phyloP scores from a whole-genome alignment of 1,140 invertebrate genomes.

The Pachypeltis micranthus region DNA sequence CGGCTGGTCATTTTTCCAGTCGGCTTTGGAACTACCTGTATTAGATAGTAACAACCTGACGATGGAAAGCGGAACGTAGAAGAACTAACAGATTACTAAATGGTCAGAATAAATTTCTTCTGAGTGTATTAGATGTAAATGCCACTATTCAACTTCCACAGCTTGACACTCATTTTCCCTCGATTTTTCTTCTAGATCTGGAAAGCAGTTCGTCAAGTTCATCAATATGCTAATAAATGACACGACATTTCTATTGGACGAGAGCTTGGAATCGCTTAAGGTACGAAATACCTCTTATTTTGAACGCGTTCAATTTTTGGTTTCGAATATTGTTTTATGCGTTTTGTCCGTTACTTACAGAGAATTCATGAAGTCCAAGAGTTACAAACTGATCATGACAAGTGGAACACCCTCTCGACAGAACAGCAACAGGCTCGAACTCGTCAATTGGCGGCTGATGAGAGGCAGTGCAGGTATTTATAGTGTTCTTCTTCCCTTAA shows the following conservation, averaged over 20 bases:
- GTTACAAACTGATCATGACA: slow-evolving; percentile 54
- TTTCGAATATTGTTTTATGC: no score
- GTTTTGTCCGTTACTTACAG: no score
- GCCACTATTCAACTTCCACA: no score
- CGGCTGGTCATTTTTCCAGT: no score
- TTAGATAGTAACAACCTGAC: no score
- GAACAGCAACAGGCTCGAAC: slow-evolving; percentile 67
- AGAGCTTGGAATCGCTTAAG: slow-evolving; percentile 88
- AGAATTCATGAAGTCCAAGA: slow-evolving; percentile 92
- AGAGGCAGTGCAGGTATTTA: slow-evolving; percentile 69
- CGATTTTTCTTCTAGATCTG: slow-evolving; percentile 40
- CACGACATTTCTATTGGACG: slow-evolving; percentile 92
- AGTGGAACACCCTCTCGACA: slow-evolving; percentile 50
- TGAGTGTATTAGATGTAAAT: no score
- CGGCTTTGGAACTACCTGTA: no score
- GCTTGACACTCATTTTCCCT: background rate
- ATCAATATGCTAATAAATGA: slow-evolving; percentile 99
- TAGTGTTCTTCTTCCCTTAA: slow-evolving; percentile 2
- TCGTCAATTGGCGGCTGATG: slow-evolving; percentile 74
- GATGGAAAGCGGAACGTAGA: no score
- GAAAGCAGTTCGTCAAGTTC: slow-evolving; percentile 93
- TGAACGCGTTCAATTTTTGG: no score
- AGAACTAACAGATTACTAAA: no score
- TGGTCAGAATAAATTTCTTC: no score
- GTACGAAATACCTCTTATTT: slow-evolving; percentile 19